phyloP scores from a whole-genome alignment of 2,888 invertebrate species.

The Andrena trimmerana region DNA sequence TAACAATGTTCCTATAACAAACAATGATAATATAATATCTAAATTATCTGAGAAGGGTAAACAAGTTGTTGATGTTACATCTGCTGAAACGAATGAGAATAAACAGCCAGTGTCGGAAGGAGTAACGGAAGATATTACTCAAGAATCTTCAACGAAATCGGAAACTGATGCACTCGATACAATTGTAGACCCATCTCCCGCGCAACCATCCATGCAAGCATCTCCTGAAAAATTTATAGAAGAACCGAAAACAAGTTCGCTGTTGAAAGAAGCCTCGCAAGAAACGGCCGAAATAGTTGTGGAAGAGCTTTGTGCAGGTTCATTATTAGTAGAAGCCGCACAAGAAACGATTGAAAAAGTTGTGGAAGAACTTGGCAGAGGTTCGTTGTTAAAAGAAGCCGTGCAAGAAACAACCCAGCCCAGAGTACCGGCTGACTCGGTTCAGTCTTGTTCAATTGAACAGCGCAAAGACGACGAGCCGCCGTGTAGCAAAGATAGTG shows the following conservation, averaged over 20 bases:
- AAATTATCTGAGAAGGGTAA: constrained; percentile 40
- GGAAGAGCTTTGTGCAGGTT: constrained; percentile 9
- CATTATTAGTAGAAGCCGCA: constrained; percentile 6
- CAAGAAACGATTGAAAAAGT: constrained; percentile 9
- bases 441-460: constrained; percentile 15
- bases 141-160: constrained; percentile 15
- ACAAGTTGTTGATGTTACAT: constrained; percentile 23
- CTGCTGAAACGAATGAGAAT: constrained; percentile 22
- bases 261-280: constrained; percentile 9
- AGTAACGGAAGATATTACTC: constrained; percentile 18
- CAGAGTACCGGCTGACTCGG: not conserved
- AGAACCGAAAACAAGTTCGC: constrained; percentile 10
- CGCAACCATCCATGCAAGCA: constrained; percentile 4
- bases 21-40: constrained; percentile 27
- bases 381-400: constrained; percentile 7
- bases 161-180: constrained; percentile 15
- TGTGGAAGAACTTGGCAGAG: constrained; percentile 3
- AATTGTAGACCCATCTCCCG: constrained; percentile 2
- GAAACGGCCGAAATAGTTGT: not conserved
- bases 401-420: constrained; percentile 8
- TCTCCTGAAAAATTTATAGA: constrained; percentile 1
- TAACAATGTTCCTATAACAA: constrained; percentile 55
- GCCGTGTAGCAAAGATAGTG: constrained; percentile 11
- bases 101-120: constrained; percentile 20
- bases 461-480: constrained; percentile 14